phyloP scores from a whole-genome alignment of 1,140 invertebrate genomes.

The Portunus trituberculatus region DNA sequence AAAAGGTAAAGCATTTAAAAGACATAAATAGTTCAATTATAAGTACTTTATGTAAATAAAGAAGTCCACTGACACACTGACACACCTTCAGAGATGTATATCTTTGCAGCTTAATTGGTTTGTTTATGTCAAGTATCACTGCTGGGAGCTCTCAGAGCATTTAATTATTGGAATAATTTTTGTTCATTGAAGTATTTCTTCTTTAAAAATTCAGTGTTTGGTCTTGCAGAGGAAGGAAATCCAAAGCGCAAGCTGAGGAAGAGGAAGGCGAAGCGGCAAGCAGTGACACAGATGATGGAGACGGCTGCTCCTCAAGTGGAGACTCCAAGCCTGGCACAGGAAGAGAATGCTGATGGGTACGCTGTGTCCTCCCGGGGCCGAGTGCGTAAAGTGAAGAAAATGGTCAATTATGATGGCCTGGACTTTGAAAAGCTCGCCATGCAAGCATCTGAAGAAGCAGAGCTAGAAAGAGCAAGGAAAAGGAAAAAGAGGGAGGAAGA shows the following conservation, averaged over 20 bases:
- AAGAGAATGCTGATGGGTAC: slow-evolving; percentile 62
- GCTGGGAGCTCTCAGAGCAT: too few species aligned
- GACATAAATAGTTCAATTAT: too few species aligned
- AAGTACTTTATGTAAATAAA: too few species aligned
- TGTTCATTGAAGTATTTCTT: too few species aligned
- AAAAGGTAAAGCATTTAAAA: too few species aligned
- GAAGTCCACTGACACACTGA: too few species aligned
- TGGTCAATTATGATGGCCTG: slow-evolving; percentile 76
- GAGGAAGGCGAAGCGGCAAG: slow-evolving; percentile 72
- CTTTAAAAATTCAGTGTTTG: not conserved
- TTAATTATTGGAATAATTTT: too few species aligned
- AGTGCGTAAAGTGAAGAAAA: slow-evolving; percentile 76
- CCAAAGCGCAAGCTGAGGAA: slow-evolving; percentile 76
- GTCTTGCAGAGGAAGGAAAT: slow-evolving; percentile 75
- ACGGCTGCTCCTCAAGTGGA: slow-evolving; percentile 46
- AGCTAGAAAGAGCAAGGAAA: slow-evolving; percentile 68
- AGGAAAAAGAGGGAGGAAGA: slow-evolving; percentile 71
- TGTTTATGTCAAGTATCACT: too few species aligned
- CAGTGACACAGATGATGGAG: slow-evolving; percentile 62
- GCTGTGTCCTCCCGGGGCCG: slow-evolving; percentile 76
- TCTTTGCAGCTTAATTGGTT: too few species aligned
- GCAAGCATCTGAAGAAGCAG: slow-evolving; percentile 73
- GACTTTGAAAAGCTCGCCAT: slow-evolving; percentile 77
- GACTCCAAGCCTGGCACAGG: not conserved
- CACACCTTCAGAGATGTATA: too few species aligned